Base-by-base conservation (phyloP, 23 tunicate genomes). In the Halocynthia roretzi region DNA sequence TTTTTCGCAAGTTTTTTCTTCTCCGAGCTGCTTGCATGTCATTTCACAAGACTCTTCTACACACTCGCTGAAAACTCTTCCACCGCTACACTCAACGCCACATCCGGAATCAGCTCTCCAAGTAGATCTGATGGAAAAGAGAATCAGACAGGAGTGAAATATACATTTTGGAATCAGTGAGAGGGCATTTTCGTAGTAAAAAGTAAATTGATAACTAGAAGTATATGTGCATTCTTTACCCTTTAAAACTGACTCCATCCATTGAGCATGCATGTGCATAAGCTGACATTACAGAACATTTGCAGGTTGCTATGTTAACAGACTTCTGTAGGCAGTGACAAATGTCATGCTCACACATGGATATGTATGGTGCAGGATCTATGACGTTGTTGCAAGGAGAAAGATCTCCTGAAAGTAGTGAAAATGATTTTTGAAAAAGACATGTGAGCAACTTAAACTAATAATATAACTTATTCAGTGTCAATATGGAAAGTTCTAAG, bases 291-390 rank as follows among this genome's bases (percentile, higher is more conserved):
- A 92, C 84, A 6, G 92, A 75, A 61, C 98, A 92, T 58, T 86
- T 86, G 80, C 84, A 81, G 0, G 65, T 62, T 12, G 58, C 77
- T 5, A 78, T 61, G 53, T 85, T 82, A 19, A 85, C 79, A 10
- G 71, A 54, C 54, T 92, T 92, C 62, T 92, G 87, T 62, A 77
- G 66, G 56, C 87, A 73, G 22, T 85, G 87, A 53, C 98, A 92
- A n/a, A 92, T 87, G 72, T 92, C 98, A 68, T 85, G 87, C 22
- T 83, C 68, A 70, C 98, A 92, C 98, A 92, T 92, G 53, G 71
- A 23, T 62, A 92, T 62, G 80, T 86, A 85, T 8, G 84, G 71
- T 17, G 80, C 61, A 7, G 98, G 87, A 52, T 78, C 61, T n/a
- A 92, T 83, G 31, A 80, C 54, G 56, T 23, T 14, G 72, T 82